Base-by-base conservation (phyloP, 2,113 vertebrate genomes). In the Solenodon paradoxus region DNA sequence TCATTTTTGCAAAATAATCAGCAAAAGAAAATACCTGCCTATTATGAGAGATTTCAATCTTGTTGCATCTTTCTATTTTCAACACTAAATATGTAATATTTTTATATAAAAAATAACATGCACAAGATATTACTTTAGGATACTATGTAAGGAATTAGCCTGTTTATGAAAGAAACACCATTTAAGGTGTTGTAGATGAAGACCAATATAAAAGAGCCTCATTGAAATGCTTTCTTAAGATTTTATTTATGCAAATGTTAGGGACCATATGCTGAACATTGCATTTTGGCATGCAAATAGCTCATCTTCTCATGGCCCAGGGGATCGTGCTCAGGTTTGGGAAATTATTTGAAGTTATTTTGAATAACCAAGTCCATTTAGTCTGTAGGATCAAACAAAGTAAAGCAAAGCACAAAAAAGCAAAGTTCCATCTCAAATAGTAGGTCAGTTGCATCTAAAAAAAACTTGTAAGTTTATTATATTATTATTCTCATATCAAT, bases 241-340 rank as follows among this genome's bases (percentile, higher is more conserved):
- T 89, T 88, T 80, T 92, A 66, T 94, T 89, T 95, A 95, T 91
- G 49, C 57, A 96, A 92, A 89, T 94, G 59, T 57, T 86, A 42
- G 38, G 11, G 9, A 42, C 45, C 95, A 92, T 82, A 86, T 85
- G 86, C 78, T 91, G 83, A 96, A 51, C 32, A 9, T 47, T 92
- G 47, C 15, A 72, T 17, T 84, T 30, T 86, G 30, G 42, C 78
- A 82, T 72, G 71, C 38, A 93, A 82, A 95, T 78, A 63, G 30
- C 30, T 96, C 47, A 20, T 68, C 26, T 90, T 86, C 40, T 68
- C 94, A 69, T 83, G 59, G 40, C 63, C 78, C 30, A 24, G 16
- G 66, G 83, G 38, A 51, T 69, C 9, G 57, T 84, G 3, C 9
- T 84, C n/a, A 45, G 69, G 35, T 74, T 74, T 92, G 40, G 9